A percentile compares a stretch with the other conserved stretches of the same genome.
These are phyloP conservation scores for Nanorana parkeri DNA, from an alignment of 2,113 vertebrate genomes.

Conservation along the genomic window DNA sequence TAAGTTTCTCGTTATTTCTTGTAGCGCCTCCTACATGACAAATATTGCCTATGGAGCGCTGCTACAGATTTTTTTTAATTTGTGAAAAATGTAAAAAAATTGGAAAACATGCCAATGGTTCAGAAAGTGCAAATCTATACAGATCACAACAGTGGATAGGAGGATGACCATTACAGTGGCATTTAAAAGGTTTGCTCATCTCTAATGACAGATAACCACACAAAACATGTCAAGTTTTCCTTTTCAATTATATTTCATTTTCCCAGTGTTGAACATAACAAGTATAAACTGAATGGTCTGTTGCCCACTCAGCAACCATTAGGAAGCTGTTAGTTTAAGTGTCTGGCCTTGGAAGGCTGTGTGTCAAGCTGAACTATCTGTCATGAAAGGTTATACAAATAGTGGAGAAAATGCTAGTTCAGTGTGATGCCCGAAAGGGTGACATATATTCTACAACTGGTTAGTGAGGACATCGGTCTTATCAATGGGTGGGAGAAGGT, in stretches of 20 bases:
- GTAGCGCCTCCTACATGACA: too few species aligned
- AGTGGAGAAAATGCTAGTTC: slow-evolving; percentile 51
- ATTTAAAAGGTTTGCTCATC: too few species aligned
- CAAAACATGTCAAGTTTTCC: slow-evolving; percentile 21
- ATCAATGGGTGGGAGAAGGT: slow-evolving; percentile 54
- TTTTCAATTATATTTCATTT: slow-evolving; percentile 35
- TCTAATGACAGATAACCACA: slow-evolving; percentile 10
- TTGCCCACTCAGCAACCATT: slow-evolving; percentile 36
- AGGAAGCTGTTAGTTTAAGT: slow-evolving; percentile 57
- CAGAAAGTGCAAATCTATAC: too few species aligned
- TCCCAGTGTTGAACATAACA: slow-evolving; percentile 20
- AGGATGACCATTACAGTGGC: too few species aligned
- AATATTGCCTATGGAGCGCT: too few species aligned
- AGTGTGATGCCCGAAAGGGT: slow-evolving; percentile 35
- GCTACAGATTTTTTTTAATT: too few species aligned
- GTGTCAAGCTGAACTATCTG: slow-evolving; percentile 49
- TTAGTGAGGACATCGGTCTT: slow-evolving; percentile 54
- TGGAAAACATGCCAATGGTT: too few species aligned
- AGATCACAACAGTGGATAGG: too few species aligned
- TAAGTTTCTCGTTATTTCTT: too few species aligned
- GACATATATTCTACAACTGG: slow-evolving; percentile 54
- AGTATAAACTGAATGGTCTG: slow-evolving; percentile 2
- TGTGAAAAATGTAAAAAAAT: too few species aligned
- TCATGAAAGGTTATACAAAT: slow-evolving; percentile 59
- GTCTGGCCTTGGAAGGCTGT: slow-evolving; percentile 52